Evolutionary conservation across 2,888 invertebrate genomes (phyloP).

Genomic region (Spodoptera picta): DNA sequence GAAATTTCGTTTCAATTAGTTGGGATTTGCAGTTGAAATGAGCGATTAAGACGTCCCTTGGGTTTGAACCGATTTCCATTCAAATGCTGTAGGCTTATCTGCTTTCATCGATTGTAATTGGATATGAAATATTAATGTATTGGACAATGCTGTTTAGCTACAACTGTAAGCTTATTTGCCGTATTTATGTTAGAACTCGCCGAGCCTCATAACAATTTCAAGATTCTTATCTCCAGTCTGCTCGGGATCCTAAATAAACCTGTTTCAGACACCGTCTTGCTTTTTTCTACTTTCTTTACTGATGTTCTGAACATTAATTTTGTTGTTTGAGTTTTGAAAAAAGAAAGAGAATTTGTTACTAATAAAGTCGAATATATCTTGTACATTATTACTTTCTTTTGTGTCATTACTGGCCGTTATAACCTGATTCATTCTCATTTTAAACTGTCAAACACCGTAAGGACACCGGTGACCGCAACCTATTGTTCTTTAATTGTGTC

Average conservation of each 20-base stretch:
- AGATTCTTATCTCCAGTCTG: slow-evolving; percentile 15
- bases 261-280: slow-evolving; percentile 22
- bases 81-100: slow-evolving; percentile 39
- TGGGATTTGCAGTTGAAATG: slow-evolving; percentile 24
- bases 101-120: slow-evolving; percentile 43
- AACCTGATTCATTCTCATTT: slow-evolving; percentile 14
- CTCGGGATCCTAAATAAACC: slow-evolving; percentile 35
- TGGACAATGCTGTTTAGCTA: slow-evolving; percentile 21
- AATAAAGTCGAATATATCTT: too few species aligned
- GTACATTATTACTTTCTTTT: too few species aligned
- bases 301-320: too few species aligned
- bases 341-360: too few species aligned
- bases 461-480: too few species aligned
- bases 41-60: slow-evolving; percentile 31
- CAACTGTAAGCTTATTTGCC: not conserved
- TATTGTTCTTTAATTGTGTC: too few species aligned
- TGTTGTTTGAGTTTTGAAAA: too few species aligned
- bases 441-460: too few species aligned
- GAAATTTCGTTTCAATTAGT: slow-evolving; percentile 33
- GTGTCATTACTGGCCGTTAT: too few species aligned
- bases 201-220: slow-evolving; percentile 13
- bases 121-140: slow-evolving; percentile 42
- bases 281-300: slow-evolving; percentile 24
- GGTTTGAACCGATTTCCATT: slow-evolving; percentile 12
- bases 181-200: slow-evolving; percentile 21